These are phyloP conservation scores for Tipula vernalis DNA, from an alignment of 2,888 invertebrate species.

Conservation along the genomic window DNA sequence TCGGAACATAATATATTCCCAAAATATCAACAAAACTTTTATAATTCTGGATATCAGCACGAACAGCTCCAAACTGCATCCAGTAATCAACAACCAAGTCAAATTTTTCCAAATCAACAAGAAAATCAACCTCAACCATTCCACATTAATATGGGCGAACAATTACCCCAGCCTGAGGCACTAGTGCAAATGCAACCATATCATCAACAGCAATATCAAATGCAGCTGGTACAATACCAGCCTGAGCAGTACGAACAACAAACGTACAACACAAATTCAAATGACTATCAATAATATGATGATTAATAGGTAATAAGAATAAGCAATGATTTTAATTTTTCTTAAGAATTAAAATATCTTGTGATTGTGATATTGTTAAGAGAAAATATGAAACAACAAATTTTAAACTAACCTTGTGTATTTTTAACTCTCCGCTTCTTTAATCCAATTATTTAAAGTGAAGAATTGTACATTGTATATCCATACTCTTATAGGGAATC, in stretches of 20 bases:
- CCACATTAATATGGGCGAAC: constrained; percentile 13
- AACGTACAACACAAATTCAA: background rate
- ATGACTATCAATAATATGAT: background rate
- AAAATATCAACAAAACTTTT: background rate
- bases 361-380: constrained; percentile 7
- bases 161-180: constrained; percentile 14
- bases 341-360: background rate
- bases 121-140: constrained; percentile 6
- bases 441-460: too few species aligned
- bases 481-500: too few species aligned
- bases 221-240: constrained; percentile 12
- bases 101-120: background rate
- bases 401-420: background rate
- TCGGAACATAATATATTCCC: background rate
- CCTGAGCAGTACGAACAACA: background rate
- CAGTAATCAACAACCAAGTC: constrained; percentile 11
- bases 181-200: constrained; percentile 14
- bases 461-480: too few species aligned
- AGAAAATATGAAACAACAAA: background rate
- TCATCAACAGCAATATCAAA: background rate
- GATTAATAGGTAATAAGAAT: background rate
- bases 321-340: background rate
- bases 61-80: background rate
- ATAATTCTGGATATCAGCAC: background rate
- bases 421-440: background rate